Evolutionary conservation across 53 echinoderm and acorn worm species (phyloP).

Genomic region (Mesocentrotus franciscanus): DNA sequence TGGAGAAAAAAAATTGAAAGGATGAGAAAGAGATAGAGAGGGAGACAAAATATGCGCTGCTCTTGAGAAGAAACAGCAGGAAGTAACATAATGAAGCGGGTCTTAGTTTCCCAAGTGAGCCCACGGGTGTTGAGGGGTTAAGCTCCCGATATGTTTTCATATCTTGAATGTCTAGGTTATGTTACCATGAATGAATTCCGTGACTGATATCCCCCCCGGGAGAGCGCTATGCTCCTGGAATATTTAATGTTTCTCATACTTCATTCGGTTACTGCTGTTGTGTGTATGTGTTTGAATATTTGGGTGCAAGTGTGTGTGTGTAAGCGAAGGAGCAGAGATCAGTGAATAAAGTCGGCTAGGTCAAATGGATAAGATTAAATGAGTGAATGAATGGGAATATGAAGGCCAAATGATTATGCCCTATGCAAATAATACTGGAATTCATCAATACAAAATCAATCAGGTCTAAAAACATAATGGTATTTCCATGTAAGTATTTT

Average conservation of each 20-base stretch:
- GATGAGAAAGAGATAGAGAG: slow-evolving; percentile 28
- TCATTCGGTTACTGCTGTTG: slow-evolving; percentile 50
- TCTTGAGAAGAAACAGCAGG: slow-evolving; percentile 53
- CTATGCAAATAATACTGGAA: not conserved
- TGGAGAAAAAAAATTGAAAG: not conserved
- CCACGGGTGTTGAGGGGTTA: slow-evolving; percentile 60
- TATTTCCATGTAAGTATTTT: not conserved
- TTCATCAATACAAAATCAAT: not conserved
- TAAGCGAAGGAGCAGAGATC: not conserved
- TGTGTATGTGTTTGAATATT: slow-evolving; percentile 26
- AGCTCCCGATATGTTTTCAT: slow-evolving; percentile 64
- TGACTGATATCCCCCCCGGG: slow-evolving; percentile 63
- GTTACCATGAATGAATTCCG: slow-evolving; percentile 70
- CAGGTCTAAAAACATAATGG: not conserved
- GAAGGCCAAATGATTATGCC: not conserved
- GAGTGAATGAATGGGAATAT: slow-evolving; percentile 27
- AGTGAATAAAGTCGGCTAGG: not conserved
- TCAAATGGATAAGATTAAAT: slow-evolving; percentile 20
- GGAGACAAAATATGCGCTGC: slow-evolving; percentile 29
- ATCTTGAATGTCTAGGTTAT: slow-evolving; percentile 72
- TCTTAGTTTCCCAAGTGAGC: slow-evolving; percentile 51
- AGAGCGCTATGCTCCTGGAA: slow-evolving; percentile 52
- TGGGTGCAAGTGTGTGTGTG: slow-evolving; percentile 21
- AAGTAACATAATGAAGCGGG: slow-evolving; percentile 49
- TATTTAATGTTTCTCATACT: slow-evolving; percentile 58